phyloP scores from a whole-genome alignment of 2,888 invertebrate genomes.

The Esperia sulphurella region DNA sequence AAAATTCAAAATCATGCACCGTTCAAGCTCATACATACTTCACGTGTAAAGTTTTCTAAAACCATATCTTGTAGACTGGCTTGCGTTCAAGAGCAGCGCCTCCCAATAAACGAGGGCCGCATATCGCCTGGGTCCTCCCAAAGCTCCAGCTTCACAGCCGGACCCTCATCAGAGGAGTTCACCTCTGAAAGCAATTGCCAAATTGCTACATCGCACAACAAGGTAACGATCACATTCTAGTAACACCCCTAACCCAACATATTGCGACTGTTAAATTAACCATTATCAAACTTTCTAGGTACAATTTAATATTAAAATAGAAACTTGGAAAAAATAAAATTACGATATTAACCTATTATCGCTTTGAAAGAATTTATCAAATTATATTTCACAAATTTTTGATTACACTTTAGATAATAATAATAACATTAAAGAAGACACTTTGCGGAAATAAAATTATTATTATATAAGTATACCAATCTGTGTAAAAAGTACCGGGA shows the following conservation, averaged over 20 bases:
- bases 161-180: slow-evolving; percentile 70
- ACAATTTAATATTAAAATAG: not conserved
- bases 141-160: slow-evolving; percentile 61
- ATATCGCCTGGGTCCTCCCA: slow-evolving; percentile 79
- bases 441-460: no score
- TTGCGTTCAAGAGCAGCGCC: slow-evolving; percentile 96
- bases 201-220: slow-evolving; percentile 77
- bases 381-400: no score
- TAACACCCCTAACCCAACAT: not conserved
- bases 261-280: not conserved
- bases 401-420: no score
- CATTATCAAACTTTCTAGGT: not conserved
- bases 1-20: no score
- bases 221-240: slow-evolving; percentile 71
- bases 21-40: no score
- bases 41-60: no score
- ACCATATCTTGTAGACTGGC: slow-evolving; percentile 84
- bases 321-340: not conserved
- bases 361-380: no score
- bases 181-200: slow-evolving; percentile 76
- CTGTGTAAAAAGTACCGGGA: no score
- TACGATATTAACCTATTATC: no score
- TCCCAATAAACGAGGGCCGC: slow-evolving; percentile 82
- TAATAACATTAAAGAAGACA: no score
- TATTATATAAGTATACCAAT: no score